A percentile compares a stretch with the other conserved stretches of the same genome.
Conservation (phyloP, 2,888 invertebrate genomes). For the Sminthurides aquaticus region DNA sequence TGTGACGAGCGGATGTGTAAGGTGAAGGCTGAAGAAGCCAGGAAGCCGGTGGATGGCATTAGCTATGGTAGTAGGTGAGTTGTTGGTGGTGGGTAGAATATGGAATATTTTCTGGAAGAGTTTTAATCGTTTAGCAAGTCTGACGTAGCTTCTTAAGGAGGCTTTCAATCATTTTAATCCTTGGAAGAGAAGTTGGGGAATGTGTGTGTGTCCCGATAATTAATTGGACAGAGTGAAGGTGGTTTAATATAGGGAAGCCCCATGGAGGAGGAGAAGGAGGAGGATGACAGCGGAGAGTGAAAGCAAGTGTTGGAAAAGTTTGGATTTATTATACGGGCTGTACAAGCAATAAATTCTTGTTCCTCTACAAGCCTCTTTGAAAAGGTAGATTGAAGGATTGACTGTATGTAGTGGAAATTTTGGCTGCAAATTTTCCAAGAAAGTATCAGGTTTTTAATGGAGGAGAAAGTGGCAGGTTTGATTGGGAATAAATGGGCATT, state of each 20-base stretch:
- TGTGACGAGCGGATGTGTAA: too few relatives aligned
- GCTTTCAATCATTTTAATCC: background rate
- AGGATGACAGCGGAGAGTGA: background rate
- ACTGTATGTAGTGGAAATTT: too few relatives aligned
- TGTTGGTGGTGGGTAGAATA: too few relatives aligned
- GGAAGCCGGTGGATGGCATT: too few relatives aligned
- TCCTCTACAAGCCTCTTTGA: background rate
- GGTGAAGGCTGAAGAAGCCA: too few relatives aligned
- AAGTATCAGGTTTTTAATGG: background rate
- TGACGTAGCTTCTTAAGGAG: background rate
- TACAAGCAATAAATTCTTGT: background rate
- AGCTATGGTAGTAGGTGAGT: too few relatives aligned
- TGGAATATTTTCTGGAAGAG: too few relatives aligned
- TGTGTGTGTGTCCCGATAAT: background rate
- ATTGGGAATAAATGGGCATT: background rate
- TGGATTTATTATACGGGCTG: background rate
- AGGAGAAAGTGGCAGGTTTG: background rate
- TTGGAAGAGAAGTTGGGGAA: background rate
- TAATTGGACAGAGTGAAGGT: background rate
- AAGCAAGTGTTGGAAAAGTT: background rate
- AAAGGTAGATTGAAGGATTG: background rate
- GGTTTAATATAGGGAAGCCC: background rate
- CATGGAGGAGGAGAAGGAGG: too few relatives aligned
- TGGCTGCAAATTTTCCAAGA: too few relatives aligned
- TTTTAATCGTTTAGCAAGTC: background rate